Conservation (phyloP, 2,888 invertebrate species). For the Cheiracanthium punctorium region DNA sequence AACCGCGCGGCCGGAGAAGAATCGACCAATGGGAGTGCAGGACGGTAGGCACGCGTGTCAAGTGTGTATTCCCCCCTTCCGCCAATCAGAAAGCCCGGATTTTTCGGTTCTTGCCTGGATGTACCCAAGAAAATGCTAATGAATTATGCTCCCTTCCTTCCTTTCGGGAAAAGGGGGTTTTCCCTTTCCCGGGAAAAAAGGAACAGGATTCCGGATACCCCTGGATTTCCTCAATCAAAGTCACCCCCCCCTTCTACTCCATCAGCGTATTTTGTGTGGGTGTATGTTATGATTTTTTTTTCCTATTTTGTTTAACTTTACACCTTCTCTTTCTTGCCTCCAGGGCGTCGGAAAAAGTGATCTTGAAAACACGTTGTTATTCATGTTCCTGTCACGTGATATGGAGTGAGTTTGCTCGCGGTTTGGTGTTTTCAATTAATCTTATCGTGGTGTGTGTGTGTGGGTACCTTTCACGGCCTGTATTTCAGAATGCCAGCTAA, state of each 20-base stretch:
- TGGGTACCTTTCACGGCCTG: neutral
- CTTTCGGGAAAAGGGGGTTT: slow-evolving; percentile 57
- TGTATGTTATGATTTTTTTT: slow-evolving; percentile 17
- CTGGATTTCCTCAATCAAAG: slow-evolving; percentile 67
- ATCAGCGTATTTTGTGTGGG: slow-evolving; percentile 42
- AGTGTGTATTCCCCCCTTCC: slow-evolving; percentile 62
- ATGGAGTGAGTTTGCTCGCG: neutral
- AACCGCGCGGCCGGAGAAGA: slow-evolving; percentile 37
- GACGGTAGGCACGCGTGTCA: slow-evolving; percentile 64
- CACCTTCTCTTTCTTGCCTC: slow-evolving; percentile 17
- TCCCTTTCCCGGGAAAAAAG: slow-evolving; percentile 59
- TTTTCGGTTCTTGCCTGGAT: slow-evolving; percentile 31
- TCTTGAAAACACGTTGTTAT: slow-evolving; percentile 16
- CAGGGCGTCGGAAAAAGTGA: slow-evolving; percentile 30
- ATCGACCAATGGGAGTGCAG: slow-evolving; percentile 60
- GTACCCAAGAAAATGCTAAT: slow-evolving; percentile 63
- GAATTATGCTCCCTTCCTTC: slow-evolving; percentile 64
- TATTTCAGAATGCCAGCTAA: neutral
- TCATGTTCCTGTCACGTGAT: slow-evolving; percentile 7
- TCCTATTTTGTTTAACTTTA: slow-evolving; percentile 1
- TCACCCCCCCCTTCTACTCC: slow-evolving; percentile 16
- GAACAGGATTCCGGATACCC: slow-evolving; percentile 67
- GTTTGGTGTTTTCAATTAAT: slow-evolving; percentile 1
- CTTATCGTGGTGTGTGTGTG: slow-evolving; percentile 3
- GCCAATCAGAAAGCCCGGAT: slow-evolving; percentile 63